Conservation (phyloP, 2,797 vertebrate species). For the Cheirogaleus major region DNA sequence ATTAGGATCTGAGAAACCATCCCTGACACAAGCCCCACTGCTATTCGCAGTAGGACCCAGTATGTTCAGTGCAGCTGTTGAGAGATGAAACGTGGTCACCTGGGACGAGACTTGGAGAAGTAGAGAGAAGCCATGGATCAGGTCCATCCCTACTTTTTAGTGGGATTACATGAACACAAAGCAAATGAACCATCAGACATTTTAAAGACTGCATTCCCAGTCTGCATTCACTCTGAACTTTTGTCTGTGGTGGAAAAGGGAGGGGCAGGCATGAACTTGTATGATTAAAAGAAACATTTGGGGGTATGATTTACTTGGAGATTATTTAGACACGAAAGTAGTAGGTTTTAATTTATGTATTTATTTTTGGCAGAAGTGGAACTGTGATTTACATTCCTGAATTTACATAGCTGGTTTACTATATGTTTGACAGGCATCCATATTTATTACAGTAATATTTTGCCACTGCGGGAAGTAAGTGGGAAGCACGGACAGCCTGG, state of each 20-base stretch:
- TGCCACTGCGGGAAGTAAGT: not conserved
- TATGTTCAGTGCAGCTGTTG: not conserved
- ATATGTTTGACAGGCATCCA: not conserved
- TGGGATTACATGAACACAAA: not conserved
- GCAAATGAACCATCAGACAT: not conserved
- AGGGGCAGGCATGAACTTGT: not conserved
- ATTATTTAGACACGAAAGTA: slow-evolving; percentile 18
- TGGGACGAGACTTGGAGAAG: not conserved
- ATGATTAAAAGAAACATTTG: not conserved
- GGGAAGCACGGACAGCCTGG: not conserved
- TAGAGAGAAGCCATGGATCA: not conserved
- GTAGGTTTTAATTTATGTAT: slow-evolving; percentile 21
- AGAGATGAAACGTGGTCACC: not conserved
- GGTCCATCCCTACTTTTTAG: not conserved
- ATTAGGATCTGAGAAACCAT: not conserved
- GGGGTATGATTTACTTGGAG: not conserved
- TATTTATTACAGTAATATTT: slow-evolving; percentile 9
- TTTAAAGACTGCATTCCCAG: not conserved
- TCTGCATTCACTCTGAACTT: not conserved
- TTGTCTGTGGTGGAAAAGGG: not conserved
- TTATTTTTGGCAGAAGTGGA: slow-evolving; percentile 40
- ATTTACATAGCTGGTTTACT: not conserved
- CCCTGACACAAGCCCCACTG: not conserved
- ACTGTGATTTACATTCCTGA: not conserved
- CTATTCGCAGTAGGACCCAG: not conserved